These are phyloP conservation scores for Dryomyza anilis DNA, from an alignment of 2,888 invertebrate species.

Conservation along the genomic window DNA sequence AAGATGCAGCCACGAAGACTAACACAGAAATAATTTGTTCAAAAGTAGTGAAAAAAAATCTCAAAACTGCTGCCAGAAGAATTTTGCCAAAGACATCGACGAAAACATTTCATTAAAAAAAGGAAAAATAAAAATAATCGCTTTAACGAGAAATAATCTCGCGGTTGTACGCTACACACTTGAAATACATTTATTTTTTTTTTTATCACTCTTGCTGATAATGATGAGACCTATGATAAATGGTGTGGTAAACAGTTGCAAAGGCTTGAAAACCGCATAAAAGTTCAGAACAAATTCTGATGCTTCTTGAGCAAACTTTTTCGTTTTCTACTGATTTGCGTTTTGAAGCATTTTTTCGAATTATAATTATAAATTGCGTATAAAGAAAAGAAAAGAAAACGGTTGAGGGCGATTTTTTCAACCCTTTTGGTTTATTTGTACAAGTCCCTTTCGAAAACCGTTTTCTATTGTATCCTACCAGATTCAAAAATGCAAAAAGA, in stretches of 20 bases:
- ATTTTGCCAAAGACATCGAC: not conserved
- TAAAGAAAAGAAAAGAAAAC: too few species aligned
- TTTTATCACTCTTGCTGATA: not conserved
- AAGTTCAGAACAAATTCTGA: not conserved
- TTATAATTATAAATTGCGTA: too few species aligned
- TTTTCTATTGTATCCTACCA: too few species aligned
- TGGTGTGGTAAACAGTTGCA: not conserved
- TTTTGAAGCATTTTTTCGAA: too few species aligned
- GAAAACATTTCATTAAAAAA: conserved; percentile 25
- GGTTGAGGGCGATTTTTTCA: too few species aligned
- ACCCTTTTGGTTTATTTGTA: conserved; percentile 14
- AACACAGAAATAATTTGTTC: conserved; percentile 22
- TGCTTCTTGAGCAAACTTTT: conserved; percentile 22
- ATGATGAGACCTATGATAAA: conserved; percentile 8
- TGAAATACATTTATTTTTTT: too few species aligned
- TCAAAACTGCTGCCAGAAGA: not conserved
- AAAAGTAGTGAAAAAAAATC: conserved; percentile 28
- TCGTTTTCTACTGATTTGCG: not conserved
- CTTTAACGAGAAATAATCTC: conserved; percentile 31
- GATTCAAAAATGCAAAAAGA: conserved; percentile 24
- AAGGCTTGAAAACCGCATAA: conserved; percentile 23
- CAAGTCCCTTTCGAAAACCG: not conserved
- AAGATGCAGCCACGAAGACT: conserved; percentile 17
- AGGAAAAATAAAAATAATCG: conserved; percentile 37
- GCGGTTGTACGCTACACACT: conserved; percentile 23